phyloP scores from a whole-genome alignment of 1,140 invertebrate species.

The Caenorhabditis latens region DNA sequence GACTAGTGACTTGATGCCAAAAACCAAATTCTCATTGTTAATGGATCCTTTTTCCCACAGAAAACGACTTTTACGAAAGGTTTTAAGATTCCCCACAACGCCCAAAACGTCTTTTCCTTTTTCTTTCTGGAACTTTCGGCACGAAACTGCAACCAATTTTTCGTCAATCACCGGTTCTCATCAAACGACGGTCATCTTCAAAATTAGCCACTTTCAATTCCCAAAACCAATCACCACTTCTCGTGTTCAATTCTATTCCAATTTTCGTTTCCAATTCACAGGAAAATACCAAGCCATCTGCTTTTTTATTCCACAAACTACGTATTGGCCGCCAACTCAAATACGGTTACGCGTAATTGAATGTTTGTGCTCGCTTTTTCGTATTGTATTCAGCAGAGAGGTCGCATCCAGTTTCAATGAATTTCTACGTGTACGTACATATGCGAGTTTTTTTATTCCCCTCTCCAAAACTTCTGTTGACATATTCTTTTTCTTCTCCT shows the following conservation, averaged over 20 bases:
- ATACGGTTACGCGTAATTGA: conserved; percentile 56
- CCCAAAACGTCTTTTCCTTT: not conserved
- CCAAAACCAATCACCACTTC: not conserved
- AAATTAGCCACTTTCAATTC: conserved; percentile 42
- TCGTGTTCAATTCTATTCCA: not conserved
- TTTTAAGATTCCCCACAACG: conserved; percentile 9
- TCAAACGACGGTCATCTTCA: conserved; percentile 18
- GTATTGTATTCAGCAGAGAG: conserved; percentile 29
- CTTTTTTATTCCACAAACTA: not conserved
- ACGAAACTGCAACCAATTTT: conserved; percentile 46
- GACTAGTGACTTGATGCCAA: not conserved
- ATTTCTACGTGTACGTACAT: not conserved
- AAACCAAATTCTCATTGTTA: not conserved
- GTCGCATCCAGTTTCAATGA: conserved; percentile 54
- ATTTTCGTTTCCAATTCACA: conserved; percentile 24
- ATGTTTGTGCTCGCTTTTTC: conserved; percentile 56
- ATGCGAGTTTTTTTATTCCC: not conserved
- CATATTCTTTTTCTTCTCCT: not conserved
- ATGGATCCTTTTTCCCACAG: not conserved
- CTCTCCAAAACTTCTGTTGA: conserved; percentile 9
- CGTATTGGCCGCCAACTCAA: conserved; percentile 10
- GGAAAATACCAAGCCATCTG: conserved; percentile 5
- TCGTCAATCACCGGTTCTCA: conserved; percentile 9
- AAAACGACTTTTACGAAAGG: conserved; percentile 12
- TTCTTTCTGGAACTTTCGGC: not conserved